Percentiles rank a stretch among this genome's conserved stretches.
Evolutionary conservation across 2,888 invertebrate species (phyloP).

Genomic region (Macropis europaea): DNA sequence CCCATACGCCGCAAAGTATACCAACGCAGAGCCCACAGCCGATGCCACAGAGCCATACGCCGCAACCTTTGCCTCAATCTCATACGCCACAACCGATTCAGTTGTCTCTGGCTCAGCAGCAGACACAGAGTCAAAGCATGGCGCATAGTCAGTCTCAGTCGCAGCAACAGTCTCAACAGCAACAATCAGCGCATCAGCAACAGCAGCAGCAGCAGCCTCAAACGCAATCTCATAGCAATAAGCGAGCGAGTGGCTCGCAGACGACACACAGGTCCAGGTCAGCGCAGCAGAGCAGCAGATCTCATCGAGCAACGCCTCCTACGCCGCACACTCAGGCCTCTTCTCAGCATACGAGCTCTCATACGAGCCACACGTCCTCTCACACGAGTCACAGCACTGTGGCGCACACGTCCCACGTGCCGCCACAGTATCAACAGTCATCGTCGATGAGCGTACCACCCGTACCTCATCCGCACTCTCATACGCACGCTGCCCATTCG

Average conservation of each 20-base stretch:
- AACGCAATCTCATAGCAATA: slow-evolving; percentile 72
- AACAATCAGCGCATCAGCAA: slow-evolving; percentile 67
- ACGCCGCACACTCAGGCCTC: slow-evolving; percentile 68
- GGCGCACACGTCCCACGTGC: slow-evolving; percentile 70
- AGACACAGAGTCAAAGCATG: slow-evolving; percentile 73
- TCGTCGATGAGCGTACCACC: slow-evolving; percentile 73
- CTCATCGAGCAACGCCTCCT: slow-evolving; percentile 76
- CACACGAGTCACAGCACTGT: slow-evolving; percentile 61
- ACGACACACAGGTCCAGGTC: slow-evolving; percentile 75
- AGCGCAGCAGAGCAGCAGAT: slow-evolving; percentile 72
- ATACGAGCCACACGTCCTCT: slow-evolving; percentile 60
- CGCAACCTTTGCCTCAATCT: slow-evolving; percentile 73
- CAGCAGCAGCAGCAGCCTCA: slow-evolving; percentile 71
- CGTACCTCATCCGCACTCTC: slow-evolving; percentile 73
- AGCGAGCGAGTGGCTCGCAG: slow-evolving; percentile 74
- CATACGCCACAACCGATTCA: slow-evolving; percentile 77
- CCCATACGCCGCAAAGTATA: slow-evolving; percentile 75
- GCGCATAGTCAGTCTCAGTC: slow-evolving; percentile 73
- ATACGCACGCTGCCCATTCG: slow-evolving; percentile 75
- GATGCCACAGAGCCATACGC: slow-evolving; percentile 73
- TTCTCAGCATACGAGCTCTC: slow-evolving; percentile 62
- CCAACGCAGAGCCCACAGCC: slow-evolving; percentile 75
- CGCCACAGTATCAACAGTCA: slow-evolving; percentile 75
- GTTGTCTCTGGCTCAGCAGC: slow-evolving; percentile 72
- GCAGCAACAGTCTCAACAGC: slow-evolving; percentile 71